Percentiles rank a stretch among this genome's conserved stretches.
phyloP scores from a whole-genome alignment of 2,888 invertebrate genomes.

The Lagria hirta region DNA sequence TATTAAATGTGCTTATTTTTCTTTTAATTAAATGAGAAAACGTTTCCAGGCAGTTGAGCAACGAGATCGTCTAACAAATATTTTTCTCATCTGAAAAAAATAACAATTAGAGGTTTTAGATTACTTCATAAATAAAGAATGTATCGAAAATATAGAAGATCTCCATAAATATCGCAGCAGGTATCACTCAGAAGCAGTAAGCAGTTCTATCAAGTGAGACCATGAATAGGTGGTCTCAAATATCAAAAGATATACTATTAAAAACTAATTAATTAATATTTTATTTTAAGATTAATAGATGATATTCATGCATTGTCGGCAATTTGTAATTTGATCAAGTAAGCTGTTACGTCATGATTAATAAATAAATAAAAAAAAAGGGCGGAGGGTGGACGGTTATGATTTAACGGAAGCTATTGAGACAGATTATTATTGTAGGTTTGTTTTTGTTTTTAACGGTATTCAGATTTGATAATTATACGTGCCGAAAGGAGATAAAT shows the following conservation, averaged over 20 bases:
- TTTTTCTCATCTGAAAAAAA: too few species aligned
- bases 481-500: slow-evolving; percentile 10
- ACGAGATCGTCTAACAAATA: too few species aligned
- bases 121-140: slow-evolving; percentile 31
- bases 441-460: slow-evolving; percentile 15
- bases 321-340: slow-evolving; percentile 24
- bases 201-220: slow-evolving; percentile 30
- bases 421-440: slow-evolving; percentile 7
- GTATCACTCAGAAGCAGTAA: slow-evolving; percentile 27
- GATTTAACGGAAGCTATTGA: slow-evolving; percentile 20
- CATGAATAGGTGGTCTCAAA: slow-evolving; percentile 34
- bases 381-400: slow-evolving; percentile 11
- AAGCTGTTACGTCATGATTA: slow-evolving; percentile 12
- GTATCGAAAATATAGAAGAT: slow-evolving; percentile 26
- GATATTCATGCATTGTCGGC: slow-evolving; percentile 18
- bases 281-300: slow-evolving; percentile 29
- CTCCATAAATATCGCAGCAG: slow-evolving; percentile 35
- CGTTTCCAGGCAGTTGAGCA: too few species aligned
- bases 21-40: too few species aligned
- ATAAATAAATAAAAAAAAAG: slow-evolving; percentile 8
- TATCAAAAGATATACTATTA: slow-evolving; percentile 29
- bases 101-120: slow-evolving; percentile 21
- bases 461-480: slow-evolving; percentile 18
- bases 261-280: slow-evolving; percentile 33
- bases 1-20: too few species aligned